Conservation (phyloP, 2,888 invertebrate genomes). For the Heliothis peltigera region DNA sequence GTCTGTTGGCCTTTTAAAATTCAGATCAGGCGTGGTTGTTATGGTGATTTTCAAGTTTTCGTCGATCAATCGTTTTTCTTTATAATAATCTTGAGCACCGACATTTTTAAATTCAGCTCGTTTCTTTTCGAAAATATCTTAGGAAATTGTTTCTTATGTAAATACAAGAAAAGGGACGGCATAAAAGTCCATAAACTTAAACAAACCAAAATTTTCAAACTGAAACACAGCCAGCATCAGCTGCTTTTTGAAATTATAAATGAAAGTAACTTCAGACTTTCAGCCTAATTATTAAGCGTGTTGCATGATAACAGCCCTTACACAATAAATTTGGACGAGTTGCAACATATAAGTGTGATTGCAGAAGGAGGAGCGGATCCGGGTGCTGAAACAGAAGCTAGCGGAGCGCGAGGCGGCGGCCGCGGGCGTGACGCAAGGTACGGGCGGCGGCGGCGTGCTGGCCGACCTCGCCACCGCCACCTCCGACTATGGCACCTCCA, state of each 20-base stretch:
- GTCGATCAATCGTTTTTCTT: background rate
- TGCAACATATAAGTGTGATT: constrained; percentile 57
- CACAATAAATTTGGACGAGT: constrained; percentile 37
- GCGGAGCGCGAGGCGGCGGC: constrained; percentile 93
- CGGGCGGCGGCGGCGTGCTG: constrained; percentile 91
- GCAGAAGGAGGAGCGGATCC: constrained; percentile 97
- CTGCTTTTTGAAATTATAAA: constrained; percentile 33
- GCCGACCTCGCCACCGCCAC: constrained; percentile 95
- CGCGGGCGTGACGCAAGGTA: constrained; percentile 92
- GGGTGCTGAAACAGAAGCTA: constrained; percentile 94
- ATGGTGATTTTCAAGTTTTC: background rate
- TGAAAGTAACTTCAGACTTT: constrained; percentile 38
- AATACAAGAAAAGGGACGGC: background rate
- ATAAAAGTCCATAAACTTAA: background rate
- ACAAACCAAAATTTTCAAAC: background rate
- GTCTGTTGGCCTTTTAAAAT: constrained; percentile 10
- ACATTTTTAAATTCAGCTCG: background rate
- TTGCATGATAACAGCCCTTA: constrained; percentile 40
- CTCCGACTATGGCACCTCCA: constrained; percentile 94
- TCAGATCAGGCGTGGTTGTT: background rate
- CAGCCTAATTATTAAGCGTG: constrained; percentile 46
- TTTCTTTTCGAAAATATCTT: background rate
- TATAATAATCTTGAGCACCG: background rate
- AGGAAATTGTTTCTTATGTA: background rate
- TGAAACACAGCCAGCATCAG: constrained; percentile 21